Conservation (phyloP, 2,113 vertebrate species). For the Globicephala melas region DNA sequence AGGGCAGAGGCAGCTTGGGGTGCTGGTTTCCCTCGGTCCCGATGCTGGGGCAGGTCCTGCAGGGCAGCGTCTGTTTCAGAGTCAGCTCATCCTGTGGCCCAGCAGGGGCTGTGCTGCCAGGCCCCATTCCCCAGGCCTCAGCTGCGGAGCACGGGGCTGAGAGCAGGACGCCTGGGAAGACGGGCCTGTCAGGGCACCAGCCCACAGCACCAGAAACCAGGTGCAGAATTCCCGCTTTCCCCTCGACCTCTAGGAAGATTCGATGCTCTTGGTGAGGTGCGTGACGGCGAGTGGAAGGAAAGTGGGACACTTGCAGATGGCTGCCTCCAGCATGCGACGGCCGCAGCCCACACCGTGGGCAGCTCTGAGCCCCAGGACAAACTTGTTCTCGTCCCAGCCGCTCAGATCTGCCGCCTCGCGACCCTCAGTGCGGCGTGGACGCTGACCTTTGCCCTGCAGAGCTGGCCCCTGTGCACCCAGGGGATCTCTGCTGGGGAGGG, state of each 20-base stretch:
- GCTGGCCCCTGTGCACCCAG: accelerated
- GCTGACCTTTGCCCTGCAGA: not conserved
- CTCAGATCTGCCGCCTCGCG: not conserved
- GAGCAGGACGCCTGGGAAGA: not conserved
- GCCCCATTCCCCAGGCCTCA: not conserved
- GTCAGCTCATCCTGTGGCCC: not conserved
- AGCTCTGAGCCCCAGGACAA: accelerated
- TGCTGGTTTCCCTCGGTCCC: not conserved
- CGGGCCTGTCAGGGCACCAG: not conserved
- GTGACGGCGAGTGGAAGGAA: not conserved
- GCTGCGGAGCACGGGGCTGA: too few relatives aligned
- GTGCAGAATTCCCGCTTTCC: not conserved
- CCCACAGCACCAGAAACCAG: not conserved
- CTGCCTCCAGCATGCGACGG: accelerated
- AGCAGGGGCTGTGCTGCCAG: not conserved
- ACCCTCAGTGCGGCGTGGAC: too few relatives aligned
- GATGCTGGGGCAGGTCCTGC: accelerated
- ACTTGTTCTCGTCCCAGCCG: not conserved
- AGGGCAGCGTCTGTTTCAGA: not conserved
- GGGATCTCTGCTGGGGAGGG: not conserved
- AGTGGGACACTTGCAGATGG: accelerated
- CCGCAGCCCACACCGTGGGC: accelerated
- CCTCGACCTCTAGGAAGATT: not conserved
- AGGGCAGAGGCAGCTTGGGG: too few relatives aligned
- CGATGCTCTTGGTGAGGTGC: not conserved